phyloP scores from a whole-genome alignment of 1,140 invertebrate genomes.

The Polypedilum pembai region DNA sequence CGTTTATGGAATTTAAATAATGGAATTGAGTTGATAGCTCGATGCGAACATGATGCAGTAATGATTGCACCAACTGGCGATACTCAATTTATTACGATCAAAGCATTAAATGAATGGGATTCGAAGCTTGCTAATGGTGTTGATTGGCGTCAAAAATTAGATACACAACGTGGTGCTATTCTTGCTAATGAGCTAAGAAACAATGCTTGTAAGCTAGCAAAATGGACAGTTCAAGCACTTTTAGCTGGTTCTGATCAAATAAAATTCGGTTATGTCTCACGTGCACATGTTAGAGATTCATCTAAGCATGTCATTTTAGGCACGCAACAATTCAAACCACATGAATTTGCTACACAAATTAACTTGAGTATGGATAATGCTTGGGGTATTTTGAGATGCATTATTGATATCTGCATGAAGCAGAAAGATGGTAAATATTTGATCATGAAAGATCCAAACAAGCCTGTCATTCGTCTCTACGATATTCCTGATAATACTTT shows the following conservation, averaged over 20 bases:
- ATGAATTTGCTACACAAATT: slow-evolving; percentile 97
- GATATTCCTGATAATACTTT: slow-evolving; percentile 98
- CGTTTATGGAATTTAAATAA: slow-evolving; percentile 95
- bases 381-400: slow-evolving; percentile 97
- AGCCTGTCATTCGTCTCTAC: slow-evolving; percentile 92
- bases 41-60: slow-evolving; percentile 96
- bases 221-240: slow-evolving; percentile 97
- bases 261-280: slow-evolving; percentile 97
- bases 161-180: slow-evolving; percentile 95
- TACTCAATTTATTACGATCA: slow-evolving; percentile 89
- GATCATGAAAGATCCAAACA: slow-evolving; percentile 99
- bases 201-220: slow-evolving; percentile 97
- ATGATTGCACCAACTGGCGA: slow-evolving; percentile 86
- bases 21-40: slow-evolving; percentile 80
- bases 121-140: slow-evolving; percentile 91
- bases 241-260: slow-evolving; percentile 95
- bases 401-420: slow-evolving; percentile 97
- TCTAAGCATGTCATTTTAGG: slow-evolving; percentile 95
- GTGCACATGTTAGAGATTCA: slow-evolving; percentile 85
- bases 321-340: slow-evolving; percentile 97
- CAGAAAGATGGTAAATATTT: slow-evolving; percentile 96
- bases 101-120: slow-evolving; percentile 99
- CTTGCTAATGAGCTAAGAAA: slow-evolving; percentile 97
- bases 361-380: slow-evolving; percentile 99
- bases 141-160: slow-evolving; percentile 96